Conservation (phyloP, 2,113 vertebrate species). For the Paedocypris sp. region DNA sequence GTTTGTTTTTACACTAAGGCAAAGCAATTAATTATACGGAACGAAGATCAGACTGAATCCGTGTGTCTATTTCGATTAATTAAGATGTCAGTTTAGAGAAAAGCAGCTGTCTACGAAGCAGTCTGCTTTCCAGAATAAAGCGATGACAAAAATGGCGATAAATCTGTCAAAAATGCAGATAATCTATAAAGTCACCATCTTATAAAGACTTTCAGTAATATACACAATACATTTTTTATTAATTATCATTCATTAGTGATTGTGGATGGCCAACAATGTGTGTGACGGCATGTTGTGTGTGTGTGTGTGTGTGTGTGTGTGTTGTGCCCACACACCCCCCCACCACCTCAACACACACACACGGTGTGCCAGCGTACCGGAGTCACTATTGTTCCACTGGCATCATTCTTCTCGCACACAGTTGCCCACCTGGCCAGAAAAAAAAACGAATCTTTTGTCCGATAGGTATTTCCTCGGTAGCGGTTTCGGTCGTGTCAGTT, state of each 20-base stretch:
- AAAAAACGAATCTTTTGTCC: too few relatives aligned
- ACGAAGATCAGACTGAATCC: too few relatives aligned
- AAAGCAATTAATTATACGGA: too few relatives aligned
- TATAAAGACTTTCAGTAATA: too few relatives aligned
- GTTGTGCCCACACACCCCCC: background rate
- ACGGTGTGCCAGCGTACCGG: background rate
- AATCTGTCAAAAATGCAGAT: too few relatives aligned
- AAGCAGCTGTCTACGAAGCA: background rate
- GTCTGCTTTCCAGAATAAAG: too few relatives aligned
- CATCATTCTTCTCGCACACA: conserved; percentile 3
- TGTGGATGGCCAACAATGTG: background rate
- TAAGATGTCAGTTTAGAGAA: background rate
- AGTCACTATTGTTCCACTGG: conserved; percentile 15
- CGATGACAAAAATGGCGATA: too few relatives aligned
- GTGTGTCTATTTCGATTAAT: background rate
- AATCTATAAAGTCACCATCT: too few relatives aligned
- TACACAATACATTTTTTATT: too few relatives aligned
- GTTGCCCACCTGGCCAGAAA: background rate
- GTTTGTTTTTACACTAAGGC: too few relatives aligned
- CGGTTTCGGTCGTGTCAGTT: background rate
- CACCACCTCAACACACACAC: background rate
- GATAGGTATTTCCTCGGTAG: background rate
- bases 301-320: background rate
- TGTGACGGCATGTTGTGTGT: conserved; percentile 1
- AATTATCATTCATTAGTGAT: too few relatives aligned